Evolutionary conservation across 1,140 invertebrate genomes (phyloP).

Genomic region (Drosophila nannoptera): DNA sequence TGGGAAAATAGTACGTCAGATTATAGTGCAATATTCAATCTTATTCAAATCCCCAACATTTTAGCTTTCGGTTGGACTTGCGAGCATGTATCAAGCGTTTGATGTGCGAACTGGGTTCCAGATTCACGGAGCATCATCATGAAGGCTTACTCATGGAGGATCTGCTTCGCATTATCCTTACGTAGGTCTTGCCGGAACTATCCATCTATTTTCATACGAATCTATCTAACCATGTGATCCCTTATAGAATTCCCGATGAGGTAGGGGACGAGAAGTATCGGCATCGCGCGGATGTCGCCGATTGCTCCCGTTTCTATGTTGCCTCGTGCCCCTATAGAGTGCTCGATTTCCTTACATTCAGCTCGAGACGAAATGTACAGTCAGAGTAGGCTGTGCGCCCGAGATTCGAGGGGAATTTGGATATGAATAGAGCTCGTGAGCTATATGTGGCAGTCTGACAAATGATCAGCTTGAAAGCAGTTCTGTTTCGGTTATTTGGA

Average conservation of each 20-base stretch:
- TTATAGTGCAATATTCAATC: too few species aligned
- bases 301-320: slow-evolving; percentile 47
- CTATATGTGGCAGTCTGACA: too few species aligned
- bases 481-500: too few species aligned
- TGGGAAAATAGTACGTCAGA: slow-evolving; percentile 53
- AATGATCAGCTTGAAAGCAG: too few species aligned
- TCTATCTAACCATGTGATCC: background rate
- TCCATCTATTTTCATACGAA: background rate
- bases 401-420: background rate
- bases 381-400: slow-evolving; percentile 23
- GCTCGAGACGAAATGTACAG: background rate
- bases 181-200: slow-evolving; percentile 20
- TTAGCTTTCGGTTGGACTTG: slow-evolving; percentile 53
- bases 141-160: slow-evolving; percentile 54
- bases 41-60: background rate
- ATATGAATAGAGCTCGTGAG: too few species aligned
- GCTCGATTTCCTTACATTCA: slow-evolving; percentile 50
- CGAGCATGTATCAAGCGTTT: slow-evolving; percentile 59
- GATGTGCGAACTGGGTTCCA: slow-evolving; percentile 53
- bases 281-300: slow-evolving; percentile 20
- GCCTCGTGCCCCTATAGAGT: slow-evolving; percentile 52
- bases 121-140: slow-evolving; percentile 18
- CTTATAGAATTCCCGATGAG: slow-evolving; percentile 47
- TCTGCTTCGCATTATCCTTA: slow-evolving; percentile 53
- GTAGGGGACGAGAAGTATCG: slow-evolving; percentile 44